Evolutionary conservation across 2,888 invertebrate species (phyloP).

Genomic region (Orthosia gracilis): DNA sequence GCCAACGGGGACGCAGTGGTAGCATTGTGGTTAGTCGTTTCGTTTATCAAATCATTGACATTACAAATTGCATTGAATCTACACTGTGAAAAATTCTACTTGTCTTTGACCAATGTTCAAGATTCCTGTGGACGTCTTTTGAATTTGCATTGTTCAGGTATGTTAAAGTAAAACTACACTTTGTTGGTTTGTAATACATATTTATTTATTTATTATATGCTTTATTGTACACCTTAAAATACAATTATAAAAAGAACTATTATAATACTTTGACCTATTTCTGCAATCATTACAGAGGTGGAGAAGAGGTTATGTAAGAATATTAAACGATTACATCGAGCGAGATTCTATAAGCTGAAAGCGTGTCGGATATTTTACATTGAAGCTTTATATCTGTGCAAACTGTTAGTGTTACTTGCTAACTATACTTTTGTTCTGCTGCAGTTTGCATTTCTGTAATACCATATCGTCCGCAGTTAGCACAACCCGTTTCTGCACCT

Average conservation of each 20-base stretch:
- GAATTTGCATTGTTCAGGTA: background rate
- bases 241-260: too few relatives aligned
- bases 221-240: too few relatives aligned
- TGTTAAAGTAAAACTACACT: background rate
- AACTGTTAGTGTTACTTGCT: background rate
- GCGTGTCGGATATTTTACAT: conserved; percentile 4
- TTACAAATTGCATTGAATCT: background rate
- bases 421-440: conserved; percentile 17
- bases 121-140: conserved; percentile 1
- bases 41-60: background rate
- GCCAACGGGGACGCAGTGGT: too few relatives aligned
- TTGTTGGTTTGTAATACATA: background rate
- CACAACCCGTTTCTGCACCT: too few relatives aligned
- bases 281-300: conserved; percentile 6
- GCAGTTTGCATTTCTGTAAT: conserved; percentile 13
- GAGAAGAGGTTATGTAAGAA: conserved; percentile 18
- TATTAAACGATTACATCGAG: conserved; percentile 14
- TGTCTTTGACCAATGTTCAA: background rate
- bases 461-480: too few relatives aligned
- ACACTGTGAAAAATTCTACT: conserved; percentile 13
- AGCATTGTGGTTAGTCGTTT: too few relatives aligned
- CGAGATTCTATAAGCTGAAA: background rate
- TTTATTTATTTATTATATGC: background rate
- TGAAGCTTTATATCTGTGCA: background rate
- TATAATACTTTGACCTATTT: background rate